Conservation (phyloP, 2,113 vertebrate species). For the Pseudolaguvia tuberculata region DNA sequence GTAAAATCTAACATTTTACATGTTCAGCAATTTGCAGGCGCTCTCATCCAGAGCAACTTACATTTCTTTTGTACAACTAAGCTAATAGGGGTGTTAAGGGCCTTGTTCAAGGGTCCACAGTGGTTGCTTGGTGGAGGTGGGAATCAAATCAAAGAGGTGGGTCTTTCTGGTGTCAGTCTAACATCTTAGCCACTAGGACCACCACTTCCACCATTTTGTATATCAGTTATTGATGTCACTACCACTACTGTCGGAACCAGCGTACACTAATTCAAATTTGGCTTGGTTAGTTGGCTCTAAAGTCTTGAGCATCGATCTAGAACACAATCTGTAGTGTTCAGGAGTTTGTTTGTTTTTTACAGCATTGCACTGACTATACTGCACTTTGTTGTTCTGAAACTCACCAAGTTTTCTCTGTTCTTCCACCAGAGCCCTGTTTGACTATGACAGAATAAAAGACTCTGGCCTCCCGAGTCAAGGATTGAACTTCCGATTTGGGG, state of each 20-base stretch:
- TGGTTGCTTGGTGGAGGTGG: too few relatives aligned
- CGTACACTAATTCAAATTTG: neutral
- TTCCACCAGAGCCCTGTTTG: conserved; percentile 80
- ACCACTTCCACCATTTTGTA: too few relatives aligned
- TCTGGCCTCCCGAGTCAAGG: conserved; percentile 84
- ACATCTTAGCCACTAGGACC: too few relatives aligned
- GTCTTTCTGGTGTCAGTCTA: too few relatives aligned
- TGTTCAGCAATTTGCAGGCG: too few relatives aligned
- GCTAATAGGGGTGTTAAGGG: too few relatives aligned
- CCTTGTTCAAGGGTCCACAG: too few relatives aligned
- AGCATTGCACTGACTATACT: conserved; percentile 38
- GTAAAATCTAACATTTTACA: too few relatives aligned
- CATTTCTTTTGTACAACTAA: too few relatives aligned
- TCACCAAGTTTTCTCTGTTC: neutral
- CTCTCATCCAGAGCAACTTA: too few relatives aligned
- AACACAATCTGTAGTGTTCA: neutral
- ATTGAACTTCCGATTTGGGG: conserved; percentile 88
- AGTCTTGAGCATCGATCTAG: neutral
- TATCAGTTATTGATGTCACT: neutral
- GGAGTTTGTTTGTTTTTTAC: neutral
- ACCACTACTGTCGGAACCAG: neutral
- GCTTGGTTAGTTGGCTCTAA: neutral
- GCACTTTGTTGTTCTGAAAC: conserved; percentile 31
- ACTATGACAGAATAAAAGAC: conserved; percentile 90
- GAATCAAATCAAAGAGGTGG: too few relatives aligned